Evolutionary conservation across 2,797 vertebrate genomes (phyloP), one percentile per base, ranked within the genome.

Genomic region (Etheostoma perlongum): DNA sequence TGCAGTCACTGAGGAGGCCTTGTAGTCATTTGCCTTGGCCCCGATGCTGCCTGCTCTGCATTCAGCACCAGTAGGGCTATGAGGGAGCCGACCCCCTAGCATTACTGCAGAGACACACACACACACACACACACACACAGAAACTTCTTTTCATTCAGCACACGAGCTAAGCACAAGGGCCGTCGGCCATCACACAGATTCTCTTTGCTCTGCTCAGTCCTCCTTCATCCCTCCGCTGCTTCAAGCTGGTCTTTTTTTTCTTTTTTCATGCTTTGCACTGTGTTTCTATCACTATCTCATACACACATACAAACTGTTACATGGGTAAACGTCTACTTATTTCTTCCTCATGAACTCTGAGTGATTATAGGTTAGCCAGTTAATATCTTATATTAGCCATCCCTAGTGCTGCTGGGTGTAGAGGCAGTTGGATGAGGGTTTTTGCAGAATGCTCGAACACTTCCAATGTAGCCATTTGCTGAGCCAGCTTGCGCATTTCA

Each of bases 1-100:
- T 91, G 93, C 93, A 92, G 92, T 91, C 90, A 91, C 92, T 91
- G 90, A 92, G 89, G 91, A 94, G 86, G 92, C 91, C 93, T 92
- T 92, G 92, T 93, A 91, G 87, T 93, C 88, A 74, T 94, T 93
- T 90, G 91, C 91, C 84, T 84, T 30, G 74, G 89, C 88, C 36
- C 90, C 81, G 79, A 76, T 65, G 82, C 85, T 92, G 87, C 79
- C 87, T 93, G 89, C 88, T 94, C 90, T 93, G 91, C 91, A 94
- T 93, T 92, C 91, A 91, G 85, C 85, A 85, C 69, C 87, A 90
- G 85, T 84, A 58, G 68, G 79, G 80, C 74, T 57, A 62, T 76
- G 85, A 81, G 78, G 82, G 82, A 83, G 84, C 75, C 62, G 67
- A 79, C 79, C 89, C 87, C 84, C 78, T 80, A 85, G 86, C 79